phyloP scores from a whole-genome alignment of 2,888 invertebrate species.

The Caenorhabditis becei region DNA sequence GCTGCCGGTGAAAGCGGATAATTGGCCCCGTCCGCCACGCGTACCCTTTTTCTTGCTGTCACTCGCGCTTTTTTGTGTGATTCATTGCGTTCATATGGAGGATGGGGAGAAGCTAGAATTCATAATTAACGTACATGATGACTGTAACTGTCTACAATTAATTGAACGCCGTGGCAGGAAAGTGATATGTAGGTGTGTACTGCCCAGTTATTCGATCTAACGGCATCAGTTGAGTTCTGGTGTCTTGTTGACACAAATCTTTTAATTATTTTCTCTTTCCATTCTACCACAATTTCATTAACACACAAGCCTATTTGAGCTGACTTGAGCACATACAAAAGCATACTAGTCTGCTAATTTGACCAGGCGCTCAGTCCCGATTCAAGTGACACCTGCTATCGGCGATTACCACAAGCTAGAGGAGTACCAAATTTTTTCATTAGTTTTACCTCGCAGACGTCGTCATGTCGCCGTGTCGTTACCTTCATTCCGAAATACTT shows the following conservation, averaged over 20 bases:
- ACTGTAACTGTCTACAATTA: constrained; percentile 12
- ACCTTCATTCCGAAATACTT: constrained; percentile 24
- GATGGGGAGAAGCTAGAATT: not conserved
- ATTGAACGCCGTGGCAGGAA: not conserved
- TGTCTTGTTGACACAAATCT: too few relatives aligned
- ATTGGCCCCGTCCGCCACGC: constrained; percentile 30
- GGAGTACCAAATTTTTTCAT: too few relatives aligned
- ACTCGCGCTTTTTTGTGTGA: constrained; percentile 23
- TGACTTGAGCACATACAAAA: too few relatives aligned
- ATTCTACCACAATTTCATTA: not conserved
- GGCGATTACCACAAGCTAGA: too few relatives aligned
- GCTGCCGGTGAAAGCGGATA: constrained; percentile 31
- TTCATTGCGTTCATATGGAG: constrained; percentile 23
- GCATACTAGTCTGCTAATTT: too few relatives aligned
- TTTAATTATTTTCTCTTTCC: not conserved
- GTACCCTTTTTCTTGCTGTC: constrained; percentile 19
- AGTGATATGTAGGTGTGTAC: constrained; percentile 7
- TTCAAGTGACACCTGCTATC: too few relatives aligned
- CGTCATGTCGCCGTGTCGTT: constrained; percentile 9
- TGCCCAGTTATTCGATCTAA: not conserved
- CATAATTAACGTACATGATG: constrained; percentile 11
- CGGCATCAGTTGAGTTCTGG: too few relatives aligned
- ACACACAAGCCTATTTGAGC: too few relatives aligned
- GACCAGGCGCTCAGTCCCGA: too few relatives aligned
- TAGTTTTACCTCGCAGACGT: not conserved